Base-by-base conservation (phyloP, 2,888 invertebrate genomes). In the Hemaris fuciformis region DNA sequence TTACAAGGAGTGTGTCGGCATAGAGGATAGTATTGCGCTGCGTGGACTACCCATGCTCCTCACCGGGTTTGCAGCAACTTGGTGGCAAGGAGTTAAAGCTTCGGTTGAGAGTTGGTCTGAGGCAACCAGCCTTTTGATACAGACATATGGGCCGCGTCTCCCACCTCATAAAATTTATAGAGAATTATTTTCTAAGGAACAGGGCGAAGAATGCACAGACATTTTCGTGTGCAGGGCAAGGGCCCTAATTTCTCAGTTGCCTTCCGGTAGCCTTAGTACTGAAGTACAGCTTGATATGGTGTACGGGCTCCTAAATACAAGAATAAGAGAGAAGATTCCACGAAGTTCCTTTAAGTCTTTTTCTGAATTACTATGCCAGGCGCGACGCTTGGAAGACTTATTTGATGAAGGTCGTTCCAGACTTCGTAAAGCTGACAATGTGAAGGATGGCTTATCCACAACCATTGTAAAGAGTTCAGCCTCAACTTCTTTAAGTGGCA, bases 21-120 rank as follows among this genome's bases (percentile, higher is more conserved):
- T 69, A 0, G 27, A 43, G 1, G 66, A 68, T 22, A 34, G 61
- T 1, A 66, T 60, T 13, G 70, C 70, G 5, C 27, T 73, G n/a
- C 59, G 65, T 2, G 69, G 70, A 0, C 42, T 70, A 6, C 56
- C 68, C 0, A 70, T 72, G 66, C 48, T 70, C 10, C 43, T 72
- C 3, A 67, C 68, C 3, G 70, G 61, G 0, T 48, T 64, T 5
- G 72, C 72, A 6, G 70, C 67, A 7, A 65, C 65, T 0, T 73
- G 64, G 62, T 64, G 64, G 64, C 60, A 60, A 18, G 62, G 64
- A 10, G 56, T 64, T 0, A 62, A 62, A n/a, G n/a, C 31, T 13
- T 34, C n/a, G 15, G 53, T 48, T 5, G 34, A 23, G 3, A 38
- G 42, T 10, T 64, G 62, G 62, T 4, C 46, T 3, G 56, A 59